Conservation (phyloP, 2,888 invertebrate genomes). For the Volucella inflata region DNA sequence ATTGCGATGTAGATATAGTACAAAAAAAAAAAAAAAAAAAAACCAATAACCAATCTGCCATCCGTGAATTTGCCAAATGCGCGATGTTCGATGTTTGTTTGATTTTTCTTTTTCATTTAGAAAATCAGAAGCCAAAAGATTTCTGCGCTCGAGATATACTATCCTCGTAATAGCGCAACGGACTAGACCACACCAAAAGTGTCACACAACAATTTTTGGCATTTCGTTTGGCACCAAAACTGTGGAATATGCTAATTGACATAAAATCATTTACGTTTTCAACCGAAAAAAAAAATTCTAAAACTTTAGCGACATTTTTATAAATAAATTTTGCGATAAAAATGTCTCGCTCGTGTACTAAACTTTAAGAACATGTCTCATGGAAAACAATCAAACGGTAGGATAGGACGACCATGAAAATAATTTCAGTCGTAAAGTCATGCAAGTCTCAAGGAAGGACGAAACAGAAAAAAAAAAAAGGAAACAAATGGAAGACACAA, state of each 20-base stretch:
- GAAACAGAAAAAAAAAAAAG: neutral
- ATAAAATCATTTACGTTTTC: conserved; percentile 16
- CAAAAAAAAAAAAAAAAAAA: neutral
- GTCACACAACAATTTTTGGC: conserved; percentile 24
- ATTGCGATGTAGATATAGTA: conserved; percentile 14
- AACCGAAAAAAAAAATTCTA: neutral
- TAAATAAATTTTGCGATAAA: neutral
- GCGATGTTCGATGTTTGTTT: neutral
- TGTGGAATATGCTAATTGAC: conserved; percentile 55
- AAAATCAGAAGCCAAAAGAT: conserved; percentile 18
- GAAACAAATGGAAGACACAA: neutral
- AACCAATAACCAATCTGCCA: neutral
- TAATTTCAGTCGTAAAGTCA: neutral
- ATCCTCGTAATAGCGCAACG: conserved; percentile 1
- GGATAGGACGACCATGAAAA: neutral
- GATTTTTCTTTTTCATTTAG: conserved; percentile 29
- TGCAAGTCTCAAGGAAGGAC: neutral
- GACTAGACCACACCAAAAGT: conserved; percentile 12
- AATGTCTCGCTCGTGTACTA: neutral
- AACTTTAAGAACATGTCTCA: neutral
- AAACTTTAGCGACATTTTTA: conserved; percentile 13
- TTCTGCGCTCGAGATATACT: conserved; percentile 1
- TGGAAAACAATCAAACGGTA: neutral
- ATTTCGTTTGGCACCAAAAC: conserved; percentile 45
- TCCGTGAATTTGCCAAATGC: too few relatives aligned